Base-by-base conservation (phyloP, 2,888 invertebrate species). In the Epistrophe grossulariae region DNA sequence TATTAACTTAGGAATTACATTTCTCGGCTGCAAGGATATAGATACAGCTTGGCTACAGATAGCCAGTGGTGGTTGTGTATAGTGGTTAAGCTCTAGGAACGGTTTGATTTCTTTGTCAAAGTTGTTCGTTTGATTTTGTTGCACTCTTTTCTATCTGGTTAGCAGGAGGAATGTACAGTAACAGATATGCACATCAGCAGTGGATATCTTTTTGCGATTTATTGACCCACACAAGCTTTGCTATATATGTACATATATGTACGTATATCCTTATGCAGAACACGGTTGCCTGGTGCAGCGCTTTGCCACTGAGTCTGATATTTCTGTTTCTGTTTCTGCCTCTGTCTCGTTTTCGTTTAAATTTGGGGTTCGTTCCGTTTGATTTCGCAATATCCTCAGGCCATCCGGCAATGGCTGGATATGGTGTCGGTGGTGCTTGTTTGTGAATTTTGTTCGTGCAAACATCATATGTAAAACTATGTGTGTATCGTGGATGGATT, bases 391-490 rank as follows among this genome's bases (percentile, higher is more conserved):
- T 87, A 87, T 83, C 83, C 87, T 83, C 72, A 60, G 87, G 87
- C 82, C 87, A 87, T 87, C 87, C 83, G 87, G 87, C 79, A 87
- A 79, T 76, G 87, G 83, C 83, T 87, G 87, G 83, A 87, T 87
- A 87, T 79, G 87, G 83, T 87, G 87, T 87, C 83, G 87, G 79
- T 83, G 79, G 79, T 87, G 83, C 87, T 87, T 87, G 87, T 82
- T 87, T 83, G 87, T 83, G 79, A 83, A 76, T 83, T 79, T 72
- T 79, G 87, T 87, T 68, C 83, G 76, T 87, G 79, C 87, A 79
- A 83, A 87, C 87, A 87, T 87, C 87, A 83, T 83, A 72, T 79
- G 79, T 66, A 72, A 64, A 59, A 64, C 76, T 76, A 76, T 71
- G 79, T 71, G 64, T 78, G n/a, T 62, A 35, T 24, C 43, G 40